Percentiles rank a stretch among this genome's conserved stretches.
Evolutionary conservation across 2,113 vertebrate genomes (phyloP).

Genomic region (Tetrax tetrax): DNA sequence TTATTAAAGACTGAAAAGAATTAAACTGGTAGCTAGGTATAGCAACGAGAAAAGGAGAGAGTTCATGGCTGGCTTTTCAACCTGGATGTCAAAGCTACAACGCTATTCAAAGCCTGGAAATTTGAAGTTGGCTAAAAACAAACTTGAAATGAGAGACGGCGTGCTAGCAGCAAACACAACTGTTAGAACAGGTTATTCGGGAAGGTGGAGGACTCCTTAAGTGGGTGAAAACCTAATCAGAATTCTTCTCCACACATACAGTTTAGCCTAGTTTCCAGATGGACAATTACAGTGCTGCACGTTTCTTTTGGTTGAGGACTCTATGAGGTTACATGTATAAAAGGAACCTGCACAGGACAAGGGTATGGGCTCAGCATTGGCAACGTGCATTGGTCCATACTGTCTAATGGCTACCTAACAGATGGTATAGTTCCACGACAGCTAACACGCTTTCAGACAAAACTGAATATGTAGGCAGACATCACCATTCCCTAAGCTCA

Average conservation of each 20-base stretch:
- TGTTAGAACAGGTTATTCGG: background rate
- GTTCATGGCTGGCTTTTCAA: background rate
- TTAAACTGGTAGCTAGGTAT: background rate
- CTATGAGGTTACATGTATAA: accelerated
- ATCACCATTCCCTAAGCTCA: background rate
- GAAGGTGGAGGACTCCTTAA: background rate
- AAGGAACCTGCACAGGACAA: background rate
- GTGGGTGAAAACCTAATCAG: background rate
- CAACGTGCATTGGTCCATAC: background rate
- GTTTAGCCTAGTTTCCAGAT: background rate
- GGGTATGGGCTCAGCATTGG: background rate
- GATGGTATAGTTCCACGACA: background rate
- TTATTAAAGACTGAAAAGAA: background rate
- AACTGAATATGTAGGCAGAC: background rate
- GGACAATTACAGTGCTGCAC: background rate
- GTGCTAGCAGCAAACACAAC: background rate
- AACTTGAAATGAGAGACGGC: background rate
- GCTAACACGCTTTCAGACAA: background rate
- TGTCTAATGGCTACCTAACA: background rate
- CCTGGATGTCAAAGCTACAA: background rate
- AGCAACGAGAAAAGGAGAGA: background rate
- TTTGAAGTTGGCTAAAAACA: background rate
- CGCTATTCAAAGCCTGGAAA: background rate
- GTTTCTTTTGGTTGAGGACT: background rate
- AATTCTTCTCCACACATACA: background rate